Percentiles rank a stretch among this genome's conserved stretches.
These are phyloP conservation scores for Tipula unca DNA, from an alignment of 2,888 invertebrate genomes.

Conservation along the genomic window DNA sequence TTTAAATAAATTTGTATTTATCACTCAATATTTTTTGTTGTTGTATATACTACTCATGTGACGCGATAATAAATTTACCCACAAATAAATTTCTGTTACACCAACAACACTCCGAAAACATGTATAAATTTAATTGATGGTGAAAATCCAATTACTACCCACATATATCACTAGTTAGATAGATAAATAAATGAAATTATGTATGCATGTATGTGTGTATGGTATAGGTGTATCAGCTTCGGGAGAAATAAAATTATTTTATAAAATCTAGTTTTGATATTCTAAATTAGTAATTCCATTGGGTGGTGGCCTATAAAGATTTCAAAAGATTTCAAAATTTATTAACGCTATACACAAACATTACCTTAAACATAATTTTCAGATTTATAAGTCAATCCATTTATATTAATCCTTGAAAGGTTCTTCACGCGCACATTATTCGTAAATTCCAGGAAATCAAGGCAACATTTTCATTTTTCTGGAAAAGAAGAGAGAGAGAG, in stretches of 20 bases:
- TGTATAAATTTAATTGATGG: background rate
- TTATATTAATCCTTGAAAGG: background rate
- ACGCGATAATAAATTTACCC: too few species aligned
- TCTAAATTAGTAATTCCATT: too few species aligned
- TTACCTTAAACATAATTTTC: background rate
- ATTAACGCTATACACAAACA: background rate
- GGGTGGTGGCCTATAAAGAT: too few species aligned
- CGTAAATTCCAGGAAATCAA: background rate
- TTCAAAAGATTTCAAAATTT: too few species aligned
- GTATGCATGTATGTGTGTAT: too few species aligned
- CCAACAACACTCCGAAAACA: background rate
- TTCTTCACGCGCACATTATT: background rate
- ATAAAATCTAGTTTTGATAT: background rate
- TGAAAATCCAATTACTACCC: background rate
- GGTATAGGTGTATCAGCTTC: background rate
- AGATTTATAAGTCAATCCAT: background rate
- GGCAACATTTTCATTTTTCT: background rate
- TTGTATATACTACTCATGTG: too few species aligned
- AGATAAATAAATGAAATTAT: background rate
- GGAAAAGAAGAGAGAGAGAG: too few species aligned
- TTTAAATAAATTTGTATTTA: background rate
- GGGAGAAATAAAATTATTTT: background rate
- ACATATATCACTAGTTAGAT: background rate
- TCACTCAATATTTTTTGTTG: background rate
- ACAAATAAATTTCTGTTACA: background rate